A percentile compares a stretch with the other conserved stretches of the same genome.
Conservation (phyloP, 2,113 vertebrate genomes). For the Melozone crissalis region DNA sequence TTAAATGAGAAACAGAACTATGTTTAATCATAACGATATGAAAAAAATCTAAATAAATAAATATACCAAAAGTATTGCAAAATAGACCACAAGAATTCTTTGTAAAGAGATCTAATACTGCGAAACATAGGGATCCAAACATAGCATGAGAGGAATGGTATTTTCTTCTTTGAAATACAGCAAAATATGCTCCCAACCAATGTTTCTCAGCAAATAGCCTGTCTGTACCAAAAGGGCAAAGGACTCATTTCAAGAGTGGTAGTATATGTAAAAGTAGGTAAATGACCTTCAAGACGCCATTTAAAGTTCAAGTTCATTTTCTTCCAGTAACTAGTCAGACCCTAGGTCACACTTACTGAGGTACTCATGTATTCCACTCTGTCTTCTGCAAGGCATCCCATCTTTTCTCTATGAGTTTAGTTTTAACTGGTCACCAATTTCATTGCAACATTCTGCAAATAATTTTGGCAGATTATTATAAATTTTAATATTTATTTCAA, state of each 20-base stretch:
- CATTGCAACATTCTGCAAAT: background rate
- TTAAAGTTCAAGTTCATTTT: slow-evolving; percentile 4
- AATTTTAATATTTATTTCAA: background rate
- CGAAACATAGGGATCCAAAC: background rate
- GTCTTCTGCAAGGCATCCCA: background rate
- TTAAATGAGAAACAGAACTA: background rate
- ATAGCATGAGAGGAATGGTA: background rate
- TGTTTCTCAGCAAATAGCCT: background rate
- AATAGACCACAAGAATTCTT: background rate
- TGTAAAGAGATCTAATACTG: background rate
- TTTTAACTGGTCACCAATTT: background rate
- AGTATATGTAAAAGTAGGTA: background rate
- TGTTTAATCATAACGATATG: background rate
- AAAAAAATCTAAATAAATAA: background rate
- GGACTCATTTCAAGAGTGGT: background rate
- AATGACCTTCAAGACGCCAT: background rate
- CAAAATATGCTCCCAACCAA: background rate
- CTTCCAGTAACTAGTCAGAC: background rate
- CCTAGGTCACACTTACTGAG: background rate
- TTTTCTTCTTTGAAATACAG: background rate
- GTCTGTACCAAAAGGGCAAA: background rate
- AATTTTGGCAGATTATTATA: background rate
- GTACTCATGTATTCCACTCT: background rate
- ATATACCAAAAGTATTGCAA: background rate
- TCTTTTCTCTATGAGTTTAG: background rate